Evolutionary conservation across 2,113 vertebrate species (phyloP).

Genomic region (Pardalotus punctatus): DNA sequence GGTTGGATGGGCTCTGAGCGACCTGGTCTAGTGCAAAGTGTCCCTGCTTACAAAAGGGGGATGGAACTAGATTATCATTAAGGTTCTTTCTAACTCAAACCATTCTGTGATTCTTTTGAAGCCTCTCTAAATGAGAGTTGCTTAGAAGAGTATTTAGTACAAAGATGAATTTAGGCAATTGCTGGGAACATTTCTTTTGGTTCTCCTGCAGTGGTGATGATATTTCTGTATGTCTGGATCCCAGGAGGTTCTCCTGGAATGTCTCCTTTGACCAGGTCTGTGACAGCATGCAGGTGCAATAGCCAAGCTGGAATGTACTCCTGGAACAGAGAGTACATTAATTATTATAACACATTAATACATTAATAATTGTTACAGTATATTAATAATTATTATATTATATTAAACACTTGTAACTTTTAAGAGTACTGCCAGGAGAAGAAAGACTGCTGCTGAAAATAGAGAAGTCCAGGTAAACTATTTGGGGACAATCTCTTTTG

Average conservation of each 20-base stretch:
- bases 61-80: neutral
- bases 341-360: too few relatives aligned
- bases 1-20: neutral
- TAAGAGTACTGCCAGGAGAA: neutral
- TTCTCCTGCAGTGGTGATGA: neutral
- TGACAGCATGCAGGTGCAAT: rapidly evolving
- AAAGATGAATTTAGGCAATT: neutral
- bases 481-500: neutral
- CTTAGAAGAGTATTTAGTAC: neutral
- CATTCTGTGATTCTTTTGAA: neutral
- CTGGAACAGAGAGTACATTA: neutral
- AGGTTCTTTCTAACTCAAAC: neutral
- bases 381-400: too few relatives aligned
- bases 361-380: too few relatives aligned
- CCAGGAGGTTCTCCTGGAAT: neutral
- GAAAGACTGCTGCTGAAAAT: neutral
- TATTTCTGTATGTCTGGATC: neutral
- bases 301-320: neutral
- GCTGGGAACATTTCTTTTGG: neutral
- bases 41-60: neutral
- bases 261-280: neutral
- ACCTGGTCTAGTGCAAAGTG: neutral
- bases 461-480: neutral
- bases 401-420: neutral
- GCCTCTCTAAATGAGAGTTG: neutral